phyloP scores from a whole-genome alignment of 2,113 vertebrate species.

The Peromyscus maniculatus region DNA sequence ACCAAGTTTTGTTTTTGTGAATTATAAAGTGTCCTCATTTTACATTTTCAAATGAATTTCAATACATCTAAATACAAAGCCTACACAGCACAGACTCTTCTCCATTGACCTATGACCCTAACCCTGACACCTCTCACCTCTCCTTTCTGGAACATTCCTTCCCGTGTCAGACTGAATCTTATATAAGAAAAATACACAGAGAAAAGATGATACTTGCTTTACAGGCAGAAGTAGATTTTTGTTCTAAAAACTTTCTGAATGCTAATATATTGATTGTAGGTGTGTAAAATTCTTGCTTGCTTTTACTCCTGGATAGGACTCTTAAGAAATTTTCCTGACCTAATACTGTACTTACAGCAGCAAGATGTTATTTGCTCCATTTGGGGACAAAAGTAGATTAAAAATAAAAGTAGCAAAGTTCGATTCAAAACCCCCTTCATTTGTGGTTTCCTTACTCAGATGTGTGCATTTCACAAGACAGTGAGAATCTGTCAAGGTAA shows the following conservation, averaged over 20 bases:
- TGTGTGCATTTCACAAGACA: neutral
- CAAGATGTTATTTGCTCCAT: neutral
- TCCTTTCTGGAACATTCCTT: constrained; percentile 3
- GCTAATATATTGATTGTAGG: neutral
- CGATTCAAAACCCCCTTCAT: constrained; percentile 19
- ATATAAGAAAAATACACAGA: neutral
- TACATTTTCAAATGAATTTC: constrained; percentile 27
- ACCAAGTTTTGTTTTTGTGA: neutral
- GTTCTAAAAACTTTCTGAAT: constrained; percentile 49
- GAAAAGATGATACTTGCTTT: constrained; percentile 4
- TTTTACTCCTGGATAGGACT: neutral
- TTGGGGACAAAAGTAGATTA: neutral
- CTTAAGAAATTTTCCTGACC: neutral
- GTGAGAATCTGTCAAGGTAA: neutral
- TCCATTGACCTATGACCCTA: neutral
- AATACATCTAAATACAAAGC: constrained; percentile 36
- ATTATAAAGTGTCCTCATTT: neutral
- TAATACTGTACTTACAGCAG: neutral
- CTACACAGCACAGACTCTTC: neutral
- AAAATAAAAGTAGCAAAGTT: neutral
- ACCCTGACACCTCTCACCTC: neutral
- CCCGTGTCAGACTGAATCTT: neutral
- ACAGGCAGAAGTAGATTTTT: neutral
- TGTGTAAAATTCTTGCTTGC: constrained; percentile 7
- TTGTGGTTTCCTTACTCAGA: neutral